phyloP scores from a whole-genome alignment of 2,888 invertebrate genomes.

The Stenotaenia linearis region DNA sequence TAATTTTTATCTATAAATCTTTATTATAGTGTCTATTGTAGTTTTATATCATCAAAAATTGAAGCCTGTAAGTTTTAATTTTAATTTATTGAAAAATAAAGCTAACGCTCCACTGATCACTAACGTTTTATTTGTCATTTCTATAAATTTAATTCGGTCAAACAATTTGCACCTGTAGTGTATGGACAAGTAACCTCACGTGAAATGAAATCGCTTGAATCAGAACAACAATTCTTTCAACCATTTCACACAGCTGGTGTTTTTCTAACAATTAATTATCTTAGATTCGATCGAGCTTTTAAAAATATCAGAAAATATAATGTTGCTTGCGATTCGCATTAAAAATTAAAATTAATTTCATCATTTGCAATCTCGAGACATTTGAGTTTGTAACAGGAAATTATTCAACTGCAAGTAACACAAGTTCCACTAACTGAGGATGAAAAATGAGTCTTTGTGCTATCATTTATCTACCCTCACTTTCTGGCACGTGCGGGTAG shows the following conservation, averaged over 20 bases:
- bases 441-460: background rate
- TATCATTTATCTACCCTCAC: slow-evolving; percentile 6
- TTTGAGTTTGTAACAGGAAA: background rate
- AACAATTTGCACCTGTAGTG: background rate
- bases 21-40: too few species aligned
- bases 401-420: background rate
- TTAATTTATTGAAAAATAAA: background rate
- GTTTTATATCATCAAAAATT: too few species aligned
- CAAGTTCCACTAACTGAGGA: background rate
- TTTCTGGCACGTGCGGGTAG: background rate
- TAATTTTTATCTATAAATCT: too few species aligned
- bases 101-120: background rate
- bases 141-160: background rate
- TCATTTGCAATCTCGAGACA: background rate
- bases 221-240: background rate
- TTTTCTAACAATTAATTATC: background rate
- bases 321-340: background rate
- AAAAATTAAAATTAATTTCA: background rate
- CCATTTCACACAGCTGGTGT: background rate
- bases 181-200: background rate
- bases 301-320: background rate
- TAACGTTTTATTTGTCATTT: background rate
- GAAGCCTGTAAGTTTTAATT: background rate
- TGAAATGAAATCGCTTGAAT: background rate
- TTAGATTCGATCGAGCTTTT: background rate